Conservation (phyloP, 2,113 vertebrate genomes). For the Oenanthe oenanthe region DNA sequence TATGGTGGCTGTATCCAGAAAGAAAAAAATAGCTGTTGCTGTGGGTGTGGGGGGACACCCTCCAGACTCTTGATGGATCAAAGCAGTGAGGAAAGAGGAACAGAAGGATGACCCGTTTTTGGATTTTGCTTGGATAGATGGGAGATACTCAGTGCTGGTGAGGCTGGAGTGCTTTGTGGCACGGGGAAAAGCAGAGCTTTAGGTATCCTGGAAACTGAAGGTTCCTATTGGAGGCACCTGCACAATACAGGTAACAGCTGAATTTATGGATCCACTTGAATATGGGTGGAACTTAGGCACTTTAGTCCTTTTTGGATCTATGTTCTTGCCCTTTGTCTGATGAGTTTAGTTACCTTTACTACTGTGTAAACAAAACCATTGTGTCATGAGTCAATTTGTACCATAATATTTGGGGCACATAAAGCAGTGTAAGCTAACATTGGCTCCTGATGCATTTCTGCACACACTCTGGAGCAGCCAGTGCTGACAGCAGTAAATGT, state of each 20-base stretch:
- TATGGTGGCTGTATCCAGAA: background rate
- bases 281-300: background rate
- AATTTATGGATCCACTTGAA: background rate
- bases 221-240: background rate
- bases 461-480: background rate
- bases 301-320: background rate
- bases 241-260: background rate
- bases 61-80: background rate
- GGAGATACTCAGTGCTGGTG: background rate
- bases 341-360: background rate
- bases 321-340: background rate
- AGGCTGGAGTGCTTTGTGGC: background rate
- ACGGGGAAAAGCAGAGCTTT: background rate
- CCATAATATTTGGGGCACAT: background rate
- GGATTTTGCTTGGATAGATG: background rate
- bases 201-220: background rate
- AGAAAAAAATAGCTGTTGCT: background rate
- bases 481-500: background rate
- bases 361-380: background rate
- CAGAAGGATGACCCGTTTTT: accelerated
- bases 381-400: background rate
- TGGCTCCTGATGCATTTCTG: background rate
- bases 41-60: background rate
- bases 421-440: background rate
- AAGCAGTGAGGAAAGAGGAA: background rate